Evolutionary conservation across 2,888 invertebrate species (phyloP), one percentile per base, ranked within the genome.

Genomic region (Polymixis lichenea): DNA sequence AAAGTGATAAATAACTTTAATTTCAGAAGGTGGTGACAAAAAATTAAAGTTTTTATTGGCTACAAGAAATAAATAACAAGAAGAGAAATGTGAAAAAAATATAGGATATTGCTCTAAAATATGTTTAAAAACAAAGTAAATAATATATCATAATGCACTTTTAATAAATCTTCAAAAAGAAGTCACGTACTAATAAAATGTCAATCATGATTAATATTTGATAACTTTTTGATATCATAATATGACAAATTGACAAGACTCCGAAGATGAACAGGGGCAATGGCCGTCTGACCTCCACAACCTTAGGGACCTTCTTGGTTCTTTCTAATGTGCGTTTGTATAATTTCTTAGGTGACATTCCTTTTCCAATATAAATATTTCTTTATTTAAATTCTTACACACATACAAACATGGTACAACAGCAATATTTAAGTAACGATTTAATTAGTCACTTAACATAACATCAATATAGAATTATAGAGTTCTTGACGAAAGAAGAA

Each of bases 141-240:
- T 32, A 56, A 46, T 19, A 55, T 46, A 28, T 32, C 32, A 32
- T 32, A 32, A 38, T 69, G 32, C 15, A 28, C 13, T 25, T 60
- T 51, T 32, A n/a, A 51, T 51, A 70, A 58, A 73, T 56, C 17
- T 53, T 53, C 43, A 17, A 60, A 28, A 28, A n/a, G 58, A 6
- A 43, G 56, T 28, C 75, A 64, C 75, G 58, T 56, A 19, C 60
- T 15, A 51, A 62, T 56, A 65, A n/a, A n/a, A 49, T 53, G 65
- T 65, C 75, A 75, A 58, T 75, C 58, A n/a, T 19, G n/a, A 6
- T 51, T 58, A 60, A 72, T 60, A 43, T 8, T 58, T 72, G 22
- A 72, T 51, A 28, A 38, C 32, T 28, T 11, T 43, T 72, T 49
- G n/a, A 19, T 55, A 32, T 15, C 46, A n/a, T 43, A 53, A 28